Percentiles rank a stretch among this genome's conserved stretches.
phyloP scores from a whole-genome alignment of 2,888 invertebrate species.

The Tetragonula carbonaria region DNA sequence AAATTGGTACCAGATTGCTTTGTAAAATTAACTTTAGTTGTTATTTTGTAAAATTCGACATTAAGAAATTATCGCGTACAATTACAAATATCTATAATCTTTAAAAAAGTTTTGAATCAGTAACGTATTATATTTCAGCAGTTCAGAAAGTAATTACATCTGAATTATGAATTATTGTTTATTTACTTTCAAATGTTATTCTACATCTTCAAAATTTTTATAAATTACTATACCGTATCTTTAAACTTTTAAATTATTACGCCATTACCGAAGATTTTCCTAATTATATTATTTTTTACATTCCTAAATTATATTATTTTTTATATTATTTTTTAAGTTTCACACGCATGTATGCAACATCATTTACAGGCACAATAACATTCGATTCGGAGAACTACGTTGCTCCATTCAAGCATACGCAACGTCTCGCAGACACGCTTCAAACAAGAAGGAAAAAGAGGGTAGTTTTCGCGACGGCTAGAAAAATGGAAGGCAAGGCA shows the following conservation, averaged over 20 bases:
- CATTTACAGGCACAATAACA: slow-evolving; percentile 3
- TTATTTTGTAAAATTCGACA: background rate
- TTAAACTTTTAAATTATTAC: no score
- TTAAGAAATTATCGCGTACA: background rate
- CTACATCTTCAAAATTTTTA: no score
- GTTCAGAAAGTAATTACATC: no score
- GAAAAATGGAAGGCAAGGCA: slow-evolving; percentile 51
- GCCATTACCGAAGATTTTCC: no score
- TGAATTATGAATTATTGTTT: no score
- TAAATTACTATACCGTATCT: no score
- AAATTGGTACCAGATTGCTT: background rate
- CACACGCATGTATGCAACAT: background rate
- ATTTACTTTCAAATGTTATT: no score
- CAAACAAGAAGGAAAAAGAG: slow-evolving; percentile 42
- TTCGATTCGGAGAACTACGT: slow-evolving; percentile 24
- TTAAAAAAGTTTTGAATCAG: background rate
- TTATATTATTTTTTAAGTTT: background rate
- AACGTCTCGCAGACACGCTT: slow-evolving; percentile 64
- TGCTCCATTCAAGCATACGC: slow-evolving; percentile 44
- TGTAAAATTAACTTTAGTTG: background rate
- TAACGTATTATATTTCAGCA: background rate
- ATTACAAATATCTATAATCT: background rate
- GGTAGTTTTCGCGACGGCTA: slow-evolving; percentile 50
- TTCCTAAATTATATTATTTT: no score
- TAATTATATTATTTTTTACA: no score